A percentile compares a stretch with the other conserved stretches of the same genome.
phyloP scores from a whole-genome alignment of 2,797 vertebrate species.

The Melanotaenia parkinsoni region DNA sequence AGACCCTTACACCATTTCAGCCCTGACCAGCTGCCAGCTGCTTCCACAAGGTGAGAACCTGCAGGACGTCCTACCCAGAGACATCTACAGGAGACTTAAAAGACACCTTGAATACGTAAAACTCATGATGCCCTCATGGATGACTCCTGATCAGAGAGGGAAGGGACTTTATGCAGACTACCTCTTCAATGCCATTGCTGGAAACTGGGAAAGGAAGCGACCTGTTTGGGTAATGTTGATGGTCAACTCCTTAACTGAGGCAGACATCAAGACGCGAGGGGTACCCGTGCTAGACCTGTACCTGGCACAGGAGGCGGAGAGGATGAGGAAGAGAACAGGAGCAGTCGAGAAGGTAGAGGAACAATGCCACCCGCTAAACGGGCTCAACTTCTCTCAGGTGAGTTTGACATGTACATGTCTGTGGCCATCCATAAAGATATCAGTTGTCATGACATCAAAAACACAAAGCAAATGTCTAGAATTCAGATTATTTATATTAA shows the following conservation, averaged over 20 bases:
- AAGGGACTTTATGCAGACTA: slow-evolving; percentile 92
- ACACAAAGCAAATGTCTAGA: too few species aligned
- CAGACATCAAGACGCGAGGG: slow-evolving; percentile 88
- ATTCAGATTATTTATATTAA: neutral
- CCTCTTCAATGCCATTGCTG: slow-evolving; percentile 91
- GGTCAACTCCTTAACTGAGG: slow-evolving; percentile 91
- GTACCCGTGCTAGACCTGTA: slow-evolving; percentile 90
- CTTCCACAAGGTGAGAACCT: slow-evolving; percentile 89
- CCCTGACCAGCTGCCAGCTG: slow-evolving; percentile 89
- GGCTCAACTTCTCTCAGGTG: slow-evolving; percentile 93
- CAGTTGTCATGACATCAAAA: too few species aligned
- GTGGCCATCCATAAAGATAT: neutral
- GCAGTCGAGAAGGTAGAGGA: slow-evolving; percentile 93
- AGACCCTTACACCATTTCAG: slow-evolving; percentile 88
- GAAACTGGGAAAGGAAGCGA: slow-evolving; percentile 92
- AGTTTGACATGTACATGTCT: slow-evolving; percentile 55
- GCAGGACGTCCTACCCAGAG: slow-evolving; percentile 88
- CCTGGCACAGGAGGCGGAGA: slow-evolving; percentile 91
- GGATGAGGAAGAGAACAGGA: slow-evolving; percentile 88
- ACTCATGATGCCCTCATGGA: slow-evolving; percentile 92
- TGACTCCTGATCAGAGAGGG: slow-evolving; percentile 90
- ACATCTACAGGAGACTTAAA: slow-evolving; percentile 88
- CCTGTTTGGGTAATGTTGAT: slow-evolving; percentile 94
- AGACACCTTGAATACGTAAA: slow-evolving; percentile 90
- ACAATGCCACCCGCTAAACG: slow-evolving; percentile 91